Percentiles rank a stretch among this genome's conserved stretches.
Evolutionary conservation across 2,888 invertebrate species (phyloP).

Genomic region (Conchocele bisecta): DNA sequence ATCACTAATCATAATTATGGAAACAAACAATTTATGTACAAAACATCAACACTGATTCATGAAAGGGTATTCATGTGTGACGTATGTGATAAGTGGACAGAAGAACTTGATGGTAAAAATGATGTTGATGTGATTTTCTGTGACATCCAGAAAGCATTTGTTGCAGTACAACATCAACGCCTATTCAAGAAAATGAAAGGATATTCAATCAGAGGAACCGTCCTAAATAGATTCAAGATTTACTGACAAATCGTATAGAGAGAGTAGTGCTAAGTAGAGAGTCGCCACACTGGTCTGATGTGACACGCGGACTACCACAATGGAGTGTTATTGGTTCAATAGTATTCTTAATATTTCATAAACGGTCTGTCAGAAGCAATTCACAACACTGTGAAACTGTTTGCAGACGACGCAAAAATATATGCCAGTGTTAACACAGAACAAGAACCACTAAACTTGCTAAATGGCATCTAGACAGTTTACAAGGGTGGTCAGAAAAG

Average conservation of each 20-base stretch:
- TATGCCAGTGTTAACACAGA: too few species aligned
- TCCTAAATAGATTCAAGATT: neutral
- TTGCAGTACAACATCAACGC: neutral
- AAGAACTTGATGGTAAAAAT: neutral
- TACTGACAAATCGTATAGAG: neutral
- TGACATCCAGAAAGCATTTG: neutral
- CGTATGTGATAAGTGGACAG: neutral
- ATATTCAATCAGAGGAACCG: neutral
- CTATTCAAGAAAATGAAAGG: neutral
- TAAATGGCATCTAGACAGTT: neutral
- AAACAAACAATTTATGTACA: too few species aligned
- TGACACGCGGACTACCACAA: too few species aligned
- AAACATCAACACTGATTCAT: too few species aligned
- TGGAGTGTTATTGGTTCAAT: neutral
- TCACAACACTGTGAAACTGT: neutral
- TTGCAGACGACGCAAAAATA: neutral
- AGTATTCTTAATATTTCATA: neutral
- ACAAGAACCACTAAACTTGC: neutral
- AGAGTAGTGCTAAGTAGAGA: neutral
- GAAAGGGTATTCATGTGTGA: too few species aligned
- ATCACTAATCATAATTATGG: too few species aligned
- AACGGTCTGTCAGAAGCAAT: neutral
- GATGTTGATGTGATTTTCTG: neutral
- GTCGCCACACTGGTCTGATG: neutral
- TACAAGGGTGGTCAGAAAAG: neutral